Evolutionary conservation across 2,797 vertebrate species (phyloP), one percentile per base, ranked within the genome.

Genomic region (Halcyon badia): DNA sequence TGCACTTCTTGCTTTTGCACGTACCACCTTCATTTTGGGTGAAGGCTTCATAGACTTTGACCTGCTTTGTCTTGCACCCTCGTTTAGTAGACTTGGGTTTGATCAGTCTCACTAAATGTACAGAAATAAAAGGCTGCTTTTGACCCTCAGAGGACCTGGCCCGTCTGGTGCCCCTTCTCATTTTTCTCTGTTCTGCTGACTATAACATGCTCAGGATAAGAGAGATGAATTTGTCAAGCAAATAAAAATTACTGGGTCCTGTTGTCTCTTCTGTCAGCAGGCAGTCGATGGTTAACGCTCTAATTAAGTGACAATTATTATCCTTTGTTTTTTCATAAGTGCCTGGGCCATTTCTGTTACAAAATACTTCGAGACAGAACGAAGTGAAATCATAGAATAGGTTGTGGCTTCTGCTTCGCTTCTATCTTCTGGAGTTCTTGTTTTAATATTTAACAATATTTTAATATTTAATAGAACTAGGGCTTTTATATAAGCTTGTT

Each of bases 391-490:
- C 81, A 85, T 19, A 42, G 37, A 87, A 91, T 12, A 51, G 22
- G 33, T 56, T 95, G 39, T 80, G 52, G 82, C 76, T 96, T 89
- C 24, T 81, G 62, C 64, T 77, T 89, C 11, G 6, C 48, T 95
- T 94, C 89, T 87, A 83, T 96, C 80, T 94, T 89, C 9, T 8
- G 51, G 44, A 71, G 79, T 61, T 90, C 94, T 72, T 65, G n/a
- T 30, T 96, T 97, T 92, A 97, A 97, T 97, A 96, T 98, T 97
- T 94, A 96, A 88, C 54, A 71, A 5, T 87, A 79, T 54, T 95
- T 96, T 87, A 96, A 97, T 96, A 95, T 95, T 97, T 95, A 90
- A 85, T 83, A 6, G 9, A 12, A 9, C 6, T 8, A 16, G 30
- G 85, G 57, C 66, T 77, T 94, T 90, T 84, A 2, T 6, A 26